phyloP scores from a whole-genome alignment of 2,797 vertebrate genomes.

The Lepus oiostolus region DNA sequence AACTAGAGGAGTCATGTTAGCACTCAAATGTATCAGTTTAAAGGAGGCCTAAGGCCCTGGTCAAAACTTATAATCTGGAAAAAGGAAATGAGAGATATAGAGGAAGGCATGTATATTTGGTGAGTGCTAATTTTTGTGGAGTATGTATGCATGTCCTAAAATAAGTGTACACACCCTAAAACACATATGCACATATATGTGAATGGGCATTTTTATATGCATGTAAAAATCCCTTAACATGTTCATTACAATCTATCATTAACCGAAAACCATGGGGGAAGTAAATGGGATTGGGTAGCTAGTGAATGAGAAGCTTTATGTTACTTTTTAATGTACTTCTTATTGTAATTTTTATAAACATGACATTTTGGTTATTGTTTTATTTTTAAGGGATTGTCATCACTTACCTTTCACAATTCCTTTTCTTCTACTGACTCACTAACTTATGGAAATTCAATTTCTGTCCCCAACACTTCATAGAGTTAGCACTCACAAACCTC shows the following conservation, averaged over 20 bases:
- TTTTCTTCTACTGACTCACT: background rate
- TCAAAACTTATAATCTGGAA: background rate
- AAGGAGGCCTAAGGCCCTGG: background rate
- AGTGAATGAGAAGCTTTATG: background rate
- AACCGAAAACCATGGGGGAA: background rate
- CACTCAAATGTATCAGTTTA: constrained; percentile 1
- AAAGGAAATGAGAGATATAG: background rate
- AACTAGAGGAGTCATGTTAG: background rate
- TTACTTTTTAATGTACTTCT: background rate
- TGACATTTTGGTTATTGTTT: background rate
- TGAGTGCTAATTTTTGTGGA: background rate
- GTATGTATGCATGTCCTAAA: background rate
- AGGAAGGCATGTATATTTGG: background rate
- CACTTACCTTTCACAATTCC: background rate
- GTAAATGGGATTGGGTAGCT: background rate
- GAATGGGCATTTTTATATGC: background rate
- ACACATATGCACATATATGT: background rate
- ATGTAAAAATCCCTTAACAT: constrained; percentile 1
- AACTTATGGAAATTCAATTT: constrained; percentile 3
- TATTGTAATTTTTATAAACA: constrained; percentile 1
- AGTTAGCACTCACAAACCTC: background rate
- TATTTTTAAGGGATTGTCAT: background rate
- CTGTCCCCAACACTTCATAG: background rate
- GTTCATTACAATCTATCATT: constrained; percentile 24
- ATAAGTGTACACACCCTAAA: background rate